A percentile compares a stretch with the other conserved stretches of the same genome.
phyloP scores from a whole-genome alignment of 2,113 vertebrate species.

The Ranitomeya variabilis region DNA sequence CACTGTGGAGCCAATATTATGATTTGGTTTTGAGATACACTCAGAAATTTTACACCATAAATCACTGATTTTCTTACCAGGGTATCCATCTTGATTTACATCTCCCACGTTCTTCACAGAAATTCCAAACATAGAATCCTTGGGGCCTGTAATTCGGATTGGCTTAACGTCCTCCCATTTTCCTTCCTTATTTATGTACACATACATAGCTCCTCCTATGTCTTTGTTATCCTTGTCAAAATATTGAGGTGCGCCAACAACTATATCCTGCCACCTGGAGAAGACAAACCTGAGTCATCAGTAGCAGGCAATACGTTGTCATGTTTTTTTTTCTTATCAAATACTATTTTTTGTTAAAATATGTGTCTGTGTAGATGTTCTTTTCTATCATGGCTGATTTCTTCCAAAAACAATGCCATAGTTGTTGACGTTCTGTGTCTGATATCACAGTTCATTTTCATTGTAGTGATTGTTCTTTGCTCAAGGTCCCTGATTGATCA shows the following conservation, averaged over 20 bases:
- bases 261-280: constrained; percentile 92
- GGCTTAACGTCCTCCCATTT: constrained; percentile 80
- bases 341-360: too few species aligned
- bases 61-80: constrained; percentile 72
- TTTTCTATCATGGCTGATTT: too few species aligned
- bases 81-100: constrained; percentile 88
- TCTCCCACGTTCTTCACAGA: constrained; percentile 92
- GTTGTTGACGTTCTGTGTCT: too few species aligned
- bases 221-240: constrained; percentile 85
- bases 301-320: background rate
- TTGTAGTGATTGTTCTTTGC: too few species aligned
- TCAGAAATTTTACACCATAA: background rate
- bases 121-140: constrained; percentile 96
- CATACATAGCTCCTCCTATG: constrained; percentile 90
- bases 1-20: too few species aligned
- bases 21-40: too few species aligned
- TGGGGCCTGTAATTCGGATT: constrained; percentile 83
- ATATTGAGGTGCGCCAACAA: constrained; percentile 95
- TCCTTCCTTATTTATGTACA: constrained; percentile 90
- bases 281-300: background rate
- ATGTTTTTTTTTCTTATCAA: background rate
- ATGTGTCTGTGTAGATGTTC: too few species aligned
- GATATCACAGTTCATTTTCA: too few species aligned
- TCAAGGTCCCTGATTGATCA: too few species aligned
- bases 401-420: too few species aligned